phyloP scores from a whole-genome alignment of 2,888 invertebrate species.

The Lasioglossum villosulum region DNA sequence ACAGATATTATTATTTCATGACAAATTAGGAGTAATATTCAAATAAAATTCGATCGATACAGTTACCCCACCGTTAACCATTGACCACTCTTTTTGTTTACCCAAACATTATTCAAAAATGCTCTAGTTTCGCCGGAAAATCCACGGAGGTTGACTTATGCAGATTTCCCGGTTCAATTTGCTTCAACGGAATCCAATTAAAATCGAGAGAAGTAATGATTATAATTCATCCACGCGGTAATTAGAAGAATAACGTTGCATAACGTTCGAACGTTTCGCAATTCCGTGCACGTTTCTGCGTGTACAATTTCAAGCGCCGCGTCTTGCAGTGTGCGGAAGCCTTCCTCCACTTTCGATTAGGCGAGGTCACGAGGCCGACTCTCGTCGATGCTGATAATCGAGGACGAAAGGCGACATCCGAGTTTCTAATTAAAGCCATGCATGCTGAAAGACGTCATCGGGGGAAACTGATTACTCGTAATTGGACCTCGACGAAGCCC shows the following conservation, averaged over 20 bases:
- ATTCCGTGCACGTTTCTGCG: not conserved
- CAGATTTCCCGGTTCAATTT: not conserved
- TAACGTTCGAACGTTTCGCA: not conserved
- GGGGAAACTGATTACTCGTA: slow-evolving; percentile 75
- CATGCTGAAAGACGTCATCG: slow-evolving; percentile 77
- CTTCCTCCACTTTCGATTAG: slow-evolving; percentile 17
- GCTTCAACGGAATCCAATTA: not conserved
- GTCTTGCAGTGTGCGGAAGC: not conserved
- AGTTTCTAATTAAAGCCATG: slow-evolving; percentile 74
- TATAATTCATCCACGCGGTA: not conserved
- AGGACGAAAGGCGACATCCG: slow-evolving; percentile 58
- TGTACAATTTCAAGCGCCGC: not conserved
- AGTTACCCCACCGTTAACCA: no score
- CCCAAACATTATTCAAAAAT: not conserved
- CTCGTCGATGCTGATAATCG: slow-evolving; percentile 20
- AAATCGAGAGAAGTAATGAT: not conserved
- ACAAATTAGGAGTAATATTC: no score
- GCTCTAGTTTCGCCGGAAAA: not conserved
- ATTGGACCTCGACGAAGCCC: slow-evolving; percentile 61
- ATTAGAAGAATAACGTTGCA: slow-evolving; percentile 1
- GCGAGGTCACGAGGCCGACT: slow-evolving; percentile 21
- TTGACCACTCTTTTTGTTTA: no score
- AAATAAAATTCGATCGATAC: no score
- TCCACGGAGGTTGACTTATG: not conserved
- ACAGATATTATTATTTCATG: no score